These are phyloP conservation scores for Struthidea cinerea DNA, from an alignment of 2,113 vertebrate species.

Conservation along the genomic window DNA sequence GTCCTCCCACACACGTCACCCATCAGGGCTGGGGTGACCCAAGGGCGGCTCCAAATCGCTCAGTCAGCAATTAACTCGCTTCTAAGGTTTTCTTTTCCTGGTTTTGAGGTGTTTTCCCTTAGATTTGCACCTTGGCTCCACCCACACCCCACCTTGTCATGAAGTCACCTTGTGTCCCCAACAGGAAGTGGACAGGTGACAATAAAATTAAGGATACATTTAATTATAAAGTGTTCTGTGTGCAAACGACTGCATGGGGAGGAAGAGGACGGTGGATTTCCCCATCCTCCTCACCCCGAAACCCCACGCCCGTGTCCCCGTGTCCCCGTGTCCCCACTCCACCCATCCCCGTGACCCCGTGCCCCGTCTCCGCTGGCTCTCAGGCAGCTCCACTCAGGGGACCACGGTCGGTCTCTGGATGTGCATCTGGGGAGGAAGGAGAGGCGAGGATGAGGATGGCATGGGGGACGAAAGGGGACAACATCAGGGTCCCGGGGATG, in stretches of 20 bases:
- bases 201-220: fast-evolving
- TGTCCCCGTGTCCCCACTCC: neutral
- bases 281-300: fast-evolving
- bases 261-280: neutral
- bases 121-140: too few relatives aligned
- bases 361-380: neutral
- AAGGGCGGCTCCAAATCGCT: fast-evolving
- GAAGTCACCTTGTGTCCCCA: neutral
- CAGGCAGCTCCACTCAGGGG: neutral
- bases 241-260: neutral
- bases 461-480: fast-evolving
- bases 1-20: neutral
- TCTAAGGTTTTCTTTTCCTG: neutral
- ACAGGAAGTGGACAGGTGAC: fast-evolving
- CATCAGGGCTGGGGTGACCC: fast-evolving
- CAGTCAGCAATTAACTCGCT: neutral
- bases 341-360: neutral
- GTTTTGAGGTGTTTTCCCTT: neutral
- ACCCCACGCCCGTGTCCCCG: fast-evolving
- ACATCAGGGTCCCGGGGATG: neutral
- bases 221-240: neutral
- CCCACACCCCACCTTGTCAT: fast-evolving
- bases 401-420: neutral
- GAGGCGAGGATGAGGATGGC: neutral
- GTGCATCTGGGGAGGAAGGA: neutral